Base-by-base conservation (phyloP, 1,140 invertebrate species). In the Idris sp. region DNA sequence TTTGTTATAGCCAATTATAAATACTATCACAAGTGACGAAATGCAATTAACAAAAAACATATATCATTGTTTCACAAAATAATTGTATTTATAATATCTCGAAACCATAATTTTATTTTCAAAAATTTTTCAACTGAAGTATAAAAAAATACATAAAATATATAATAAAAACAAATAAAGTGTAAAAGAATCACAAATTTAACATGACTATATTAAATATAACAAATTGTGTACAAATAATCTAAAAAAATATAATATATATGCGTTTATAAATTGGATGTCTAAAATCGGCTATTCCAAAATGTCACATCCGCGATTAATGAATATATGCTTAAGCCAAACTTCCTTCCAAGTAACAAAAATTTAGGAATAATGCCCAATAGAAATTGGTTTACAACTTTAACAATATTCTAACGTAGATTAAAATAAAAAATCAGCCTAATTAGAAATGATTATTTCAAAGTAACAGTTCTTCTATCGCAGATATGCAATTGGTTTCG, bases 311-410 rank as follows among this genome's bases (percentile, higher is more conserved):
- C 13, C 41, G 18, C 11, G 22, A 19, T 30, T 14, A 35, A 44
- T 31, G n/a, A n/a, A 22, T 22, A 22, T n/a, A n/a, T n/a, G n/a
- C n/a, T n/a, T n/a, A n/a, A n/a, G n/a, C n/a, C n/a, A 62, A 49
- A 62, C n/a, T n/a, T n/a, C 26, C 35, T n/a, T n/a, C n/a, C n/a
- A n/a, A n/a, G n/a, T n/a, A n/a, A n/a, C n/a, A n/a, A n/a, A n/a
- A 41, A 53, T 51, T 69, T 18, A 30, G 18, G 53, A 51, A 33
- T 59, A 59, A 69, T 59, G 43, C 30, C 38, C 46, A 28, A 59
- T 35, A n/a, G 15, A 67, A 58, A 67, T n/a, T 58, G 41, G 19
- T 26, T 44, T 1, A 67, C 41, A 22, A 67, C 30, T 25, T 54
- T 19, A 22, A 22, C 19, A 22, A 4, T n/a, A n/a, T n/a, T n/a